These are phyloP conservation scores for Muscina levida DNA, from an alignment of 2,888 invertebrate genomes.

Conservation along the genomic window DNA sequence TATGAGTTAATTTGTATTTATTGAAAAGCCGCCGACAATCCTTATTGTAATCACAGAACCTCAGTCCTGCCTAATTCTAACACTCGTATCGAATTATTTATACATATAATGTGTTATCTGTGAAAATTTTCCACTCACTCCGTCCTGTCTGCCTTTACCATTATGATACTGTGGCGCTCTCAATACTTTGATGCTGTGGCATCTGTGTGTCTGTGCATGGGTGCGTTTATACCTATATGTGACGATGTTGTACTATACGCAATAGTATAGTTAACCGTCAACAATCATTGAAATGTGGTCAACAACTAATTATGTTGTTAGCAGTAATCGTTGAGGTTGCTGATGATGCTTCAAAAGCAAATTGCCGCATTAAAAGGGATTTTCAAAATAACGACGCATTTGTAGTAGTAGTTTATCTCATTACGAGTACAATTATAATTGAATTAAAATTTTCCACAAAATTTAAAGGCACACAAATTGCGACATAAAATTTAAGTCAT, in stretches of 20 bases:
- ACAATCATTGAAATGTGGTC: slow-evolving; percentile 54
- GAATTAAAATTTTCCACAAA: slow-evolving; percentile 29
- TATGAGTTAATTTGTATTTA: slow-evolving; percentile 2
- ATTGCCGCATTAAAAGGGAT: slow-evolving; percentile 49
- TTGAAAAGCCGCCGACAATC: slow-evolving; percentile 46
- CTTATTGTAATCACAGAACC: slow-evolving; percentile 7
- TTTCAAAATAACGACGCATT: slow-evolving; percentile 38
- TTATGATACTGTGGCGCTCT: no score
- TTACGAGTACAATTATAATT: slow-evolving; percentile 22
- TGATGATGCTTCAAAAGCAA: slow-evolving; percentile 56
- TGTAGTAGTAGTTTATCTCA: background rate
- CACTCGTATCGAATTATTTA: slow-evolving; percentile 39
- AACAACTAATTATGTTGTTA: slow-evolving; percentile 65
- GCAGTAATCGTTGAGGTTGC: slow-evolving; percentile 54
- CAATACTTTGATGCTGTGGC: no score
- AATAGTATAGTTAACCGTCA: slow-evolving; percentile 13
- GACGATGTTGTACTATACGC: no score
- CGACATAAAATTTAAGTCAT: no score
- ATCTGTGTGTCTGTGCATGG: no score
- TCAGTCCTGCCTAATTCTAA: slow-evolving; percentile 44
- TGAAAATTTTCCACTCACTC: no score
- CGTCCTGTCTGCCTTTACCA: no score
- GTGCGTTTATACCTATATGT: no score
- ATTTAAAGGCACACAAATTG: slow-evolving; percentile 30
- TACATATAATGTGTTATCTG: slow-evolving; percentile 4